Evolutionary conservation across 2,888 invertebrate genomes (phyloP).

Genomic region (Dyspetes luteomarginatus): DNA sequence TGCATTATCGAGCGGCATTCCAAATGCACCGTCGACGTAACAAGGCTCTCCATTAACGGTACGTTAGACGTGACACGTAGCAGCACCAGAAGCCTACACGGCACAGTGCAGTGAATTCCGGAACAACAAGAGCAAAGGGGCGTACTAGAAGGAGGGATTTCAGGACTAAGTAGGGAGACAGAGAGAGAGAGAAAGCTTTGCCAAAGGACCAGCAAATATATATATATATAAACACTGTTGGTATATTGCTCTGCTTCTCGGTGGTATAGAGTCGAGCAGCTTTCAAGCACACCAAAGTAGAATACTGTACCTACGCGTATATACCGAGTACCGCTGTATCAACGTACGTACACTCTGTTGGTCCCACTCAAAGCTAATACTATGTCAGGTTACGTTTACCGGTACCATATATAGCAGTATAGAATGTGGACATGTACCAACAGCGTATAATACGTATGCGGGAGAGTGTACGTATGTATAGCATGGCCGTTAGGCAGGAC

Average conservation of each 20-base stretch:
- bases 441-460: constrained; percentile 40
- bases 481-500: constrained; percentile 58
- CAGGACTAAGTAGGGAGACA: constrained; percentile 25
- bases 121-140: constrained; percentile 72
- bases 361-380: constrained; percentile 37
- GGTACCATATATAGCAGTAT: constrained; percentile 30
- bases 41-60: constrained; percentile 81
- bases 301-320: constrained; percentile 12
- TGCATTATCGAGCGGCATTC: constrained; percentile 69
- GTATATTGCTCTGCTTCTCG: constrained; percentile 18
- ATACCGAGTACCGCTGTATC: constrained; percentile 3
- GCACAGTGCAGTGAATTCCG: constrained; percentile 73
- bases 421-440: constrained; percentile 32
- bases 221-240: neutral
- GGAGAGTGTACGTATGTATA: neutral
- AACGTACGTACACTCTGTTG: constrained; percentile 11
- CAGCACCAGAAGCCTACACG: constrained; percentile 35
- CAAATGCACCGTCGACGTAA: constrained; percentile 73
- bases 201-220: constrained; percentile 45
- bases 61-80: constrained; percentile 80
- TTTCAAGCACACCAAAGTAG: constrained; percentile 51
- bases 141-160: constrained; percentile 40
- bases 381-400: constrained; percentile 34
- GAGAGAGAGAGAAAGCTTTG: constrained; percentile 16
- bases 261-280: constrained; percentile 45